Conservation (phyloP, 1,140 invertebrate genomes). For the Calosoma granatense region DNA sequence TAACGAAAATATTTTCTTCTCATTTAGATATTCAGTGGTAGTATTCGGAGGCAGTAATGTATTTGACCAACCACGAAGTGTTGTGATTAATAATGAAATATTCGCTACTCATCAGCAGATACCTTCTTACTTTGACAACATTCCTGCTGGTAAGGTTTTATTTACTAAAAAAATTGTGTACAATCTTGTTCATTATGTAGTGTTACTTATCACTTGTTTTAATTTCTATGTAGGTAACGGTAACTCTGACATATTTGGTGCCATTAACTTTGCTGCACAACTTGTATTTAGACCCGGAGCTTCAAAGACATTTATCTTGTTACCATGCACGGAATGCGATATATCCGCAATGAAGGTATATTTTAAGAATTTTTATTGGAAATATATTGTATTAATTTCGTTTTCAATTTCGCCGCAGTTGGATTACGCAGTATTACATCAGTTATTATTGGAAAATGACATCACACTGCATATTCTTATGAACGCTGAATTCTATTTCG, state of each 20-base stretch:
- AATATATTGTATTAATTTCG: no score
- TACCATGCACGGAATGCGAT: conserved; percentile 70
- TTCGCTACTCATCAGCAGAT: conserved; percentile 50
- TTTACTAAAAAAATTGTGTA: no score
- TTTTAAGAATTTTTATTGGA: no score
- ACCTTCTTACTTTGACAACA: conserved; percentile 48
- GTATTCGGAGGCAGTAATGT: conserved; percentile 68
- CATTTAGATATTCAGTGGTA: conserved; percentile 61
- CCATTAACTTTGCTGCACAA: conserved; percentile 60
- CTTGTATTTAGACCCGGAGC: conserved; percentile 75
- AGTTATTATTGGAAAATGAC: conserved; percentile 66
- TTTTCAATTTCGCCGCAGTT: no score
- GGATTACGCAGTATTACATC: conserved; percentile 66
- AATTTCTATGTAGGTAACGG: conserved; percentile 42
- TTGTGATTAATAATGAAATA: conserved; percentile 50
- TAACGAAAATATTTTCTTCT: conserved; percentile 11
- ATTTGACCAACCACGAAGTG: conserved; percentile 53
- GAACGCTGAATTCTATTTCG: conserved; percentile 62
- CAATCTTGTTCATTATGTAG: no score
- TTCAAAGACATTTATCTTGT: conserved; percentile 70
- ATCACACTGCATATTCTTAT: conserved; percentile 76
- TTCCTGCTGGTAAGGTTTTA: conserved; percentile 43
- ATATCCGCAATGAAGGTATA: conserved; percentile 52
- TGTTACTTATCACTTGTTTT: background rate
- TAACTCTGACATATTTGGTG: conserved; percentile 60